Evolutionary conservation across 2,113 vertebrate species (phyloP).

Genomic region (Catagonus wagneri): DNA sequence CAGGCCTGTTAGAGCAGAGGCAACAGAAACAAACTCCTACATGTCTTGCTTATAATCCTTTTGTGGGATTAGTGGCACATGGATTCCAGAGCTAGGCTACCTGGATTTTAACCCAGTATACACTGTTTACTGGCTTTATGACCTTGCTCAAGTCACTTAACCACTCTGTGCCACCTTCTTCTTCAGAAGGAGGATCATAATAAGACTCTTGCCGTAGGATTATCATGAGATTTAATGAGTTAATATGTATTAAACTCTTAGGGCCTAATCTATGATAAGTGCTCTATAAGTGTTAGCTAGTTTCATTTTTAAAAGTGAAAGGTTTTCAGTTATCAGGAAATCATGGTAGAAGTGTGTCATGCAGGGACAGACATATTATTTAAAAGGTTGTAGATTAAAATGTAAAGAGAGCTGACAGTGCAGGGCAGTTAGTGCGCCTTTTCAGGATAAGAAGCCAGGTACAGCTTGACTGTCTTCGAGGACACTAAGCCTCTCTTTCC

Average conservation of each 20-base stretch:
- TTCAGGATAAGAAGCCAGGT: not conserved
- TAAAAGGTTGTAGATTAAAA: not conserved
- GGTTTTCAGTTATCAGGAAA: not conserved
- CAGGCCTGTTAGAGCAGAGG: not conserved
- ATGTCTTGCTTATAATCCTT: not conserved
- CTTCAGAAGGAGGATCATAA: not conserved
- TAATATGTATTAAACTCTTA: not conserved
- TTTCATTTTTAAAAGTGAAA: not conserved
- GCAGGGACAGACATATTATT: not conserved
- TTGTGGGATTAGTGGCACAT: not conserved
- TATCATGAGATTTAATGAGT: not conserved
- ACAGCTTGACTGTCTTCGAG: rapidly evolving
- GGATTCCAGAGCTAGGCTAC: not conserved
- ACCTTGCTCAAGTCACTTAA: not conserved
- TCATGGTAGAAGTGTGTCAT: not conserved
- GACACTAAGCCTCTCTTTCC: not conserved
- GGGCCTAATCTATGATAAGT: not conserved
- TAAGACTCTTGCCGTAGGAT: not conserved
- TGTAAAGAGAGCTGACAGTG: not conserved
- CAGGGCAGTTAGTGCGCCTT: not conserved
- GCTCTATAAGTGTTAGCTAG: not conserved
- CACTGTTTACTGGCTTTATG: not conserved
- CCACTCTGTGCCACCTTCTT: not conserved
- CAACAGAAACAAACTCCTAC: not conserved
- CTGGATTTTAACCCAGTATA: not conserved